Conservation (phyloP, 1,140 invertebrate genomes). For the Bombus cullumanus region DNA sequence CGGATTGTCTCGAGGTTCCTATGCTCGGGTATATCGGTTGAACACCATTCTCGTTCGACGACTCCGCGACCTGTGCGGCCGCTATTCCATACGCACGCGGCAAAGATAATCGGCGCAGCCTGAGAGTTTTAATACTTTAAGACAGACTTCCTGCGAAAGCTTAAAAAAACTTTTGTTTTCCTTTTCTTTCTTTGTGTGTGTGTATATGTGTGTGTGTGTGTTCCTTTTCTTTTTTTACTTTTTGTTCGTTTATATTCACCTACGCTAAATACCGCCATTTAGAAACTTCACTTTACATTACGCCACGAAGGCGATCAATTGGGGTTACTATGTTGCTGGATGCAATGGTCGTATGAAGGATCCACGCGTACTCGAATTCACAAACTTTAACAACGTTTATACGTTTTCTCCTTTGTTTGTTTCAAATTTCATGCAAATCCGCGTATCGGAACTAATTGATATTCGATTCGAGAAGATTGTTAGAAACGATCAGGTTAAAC, state of each 20-base stretch:
- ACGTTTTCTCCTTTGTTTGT: neutral
- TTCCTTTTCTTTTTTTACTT: neutral
- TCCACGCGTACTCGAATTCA: neutral
- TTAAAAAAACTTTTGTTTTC: slow-evolving; percentile 53
- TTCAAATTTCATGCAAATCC: neutral
- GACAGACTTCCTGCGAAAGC: slow-evolving; percentile 59
- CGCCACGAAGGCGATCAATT: slow-evolving; percentile 24
- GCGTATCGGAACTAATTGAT: neutral
- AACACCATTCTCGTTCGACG: slow-evolving; percentile 27
- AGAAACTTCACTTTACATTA: slow-evolving; percentile 54
- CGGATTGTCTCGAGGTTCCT: neutral
- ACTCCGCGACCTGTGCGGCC: slow-evolving; percentile 37
- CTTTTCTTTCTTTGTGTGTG: neutral
- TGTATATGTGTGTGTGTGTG: neutral
- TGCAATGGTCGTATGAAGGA: slow-evolving; percentile 42
- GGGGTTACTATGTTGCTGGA: slow-evolving; percentile 56
- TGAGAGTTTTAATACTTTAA: slow-evolving; percentile 59
- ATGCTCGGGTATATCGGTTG: slow-evolving; percentile 5
- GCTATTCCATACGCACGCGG: slow-evolving; percentile 28
- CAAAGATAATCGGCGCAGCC: slow-evolving; percentile 52
- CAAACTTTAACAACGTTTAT: neutral
- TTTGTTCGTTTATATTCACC: neutral
- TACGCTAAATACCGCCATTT: slow-evolving; percentile 60
- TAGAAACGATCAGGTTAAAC: neutral
- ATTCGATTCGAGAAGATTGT: neutral